phyloP scores from a whole-genome alignment of 1,140 invertebrate genomes.

The Drosophila tristis region DNA sequence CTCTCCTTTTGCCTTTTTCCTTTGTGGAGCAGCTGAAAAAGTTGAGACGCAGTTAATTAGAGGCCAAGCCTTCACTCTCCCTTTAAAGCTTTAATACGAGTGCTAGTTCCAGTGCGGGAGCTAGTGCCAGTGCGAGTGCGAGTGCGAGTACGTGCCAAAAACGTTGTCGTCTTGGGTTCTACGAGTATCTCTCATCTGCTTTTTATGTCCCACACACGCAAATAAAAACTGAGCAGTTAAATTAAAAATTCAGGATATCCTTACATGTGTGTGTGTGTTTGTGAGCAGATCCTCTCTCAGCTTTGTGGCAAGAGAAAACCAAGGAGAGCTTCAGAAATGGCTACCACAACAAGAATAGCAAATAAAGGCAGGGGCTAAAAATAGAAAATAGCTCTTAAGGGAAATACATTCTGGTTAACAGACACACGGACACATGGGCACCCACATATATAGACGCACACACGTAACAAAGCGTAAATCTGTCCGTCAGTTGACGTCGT shows the following conservation, averaged over 20 bases:
- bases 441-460: conserved; percentile 1
- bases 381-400: conserved; percentile 41
- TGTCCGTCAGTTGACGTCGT: conserved; percentile 22
- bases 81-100: conserved; percentile 36
- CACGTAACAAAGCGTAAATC: conserved; percentile 28
- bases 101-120: background rate
- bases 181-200: background rate
- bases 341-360: conserved; percentile 33
- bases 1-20: background rate
- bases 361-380: conserved; percentile 48
- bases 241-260: conserved; percentile 62
- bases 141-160: background rate
- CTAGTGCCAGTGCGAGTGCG: no score
- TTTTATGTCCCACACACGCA: conserved; percentile 52
- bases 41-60: conserved; percentile 54
- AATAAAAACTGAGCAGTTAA: conserved; percentile 70
- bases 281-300: conserved; percentile 1
- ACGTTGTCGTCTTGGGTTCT: background rate
- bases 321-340: conserved; percentile 2
- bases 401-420: conserved; percentile 30
- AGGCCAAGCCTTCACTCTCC: conserved; percentile 4
- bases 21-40: conserved; percentile 13
- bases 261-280: background rate
- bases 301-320: conserved; percentile 15
- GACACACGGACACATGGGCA: conserved; percentile 2